Evolutionary conservation across 2,888 invertebrate species (phyloP).

Genomic region (Ectemnius continuus): DNA sequence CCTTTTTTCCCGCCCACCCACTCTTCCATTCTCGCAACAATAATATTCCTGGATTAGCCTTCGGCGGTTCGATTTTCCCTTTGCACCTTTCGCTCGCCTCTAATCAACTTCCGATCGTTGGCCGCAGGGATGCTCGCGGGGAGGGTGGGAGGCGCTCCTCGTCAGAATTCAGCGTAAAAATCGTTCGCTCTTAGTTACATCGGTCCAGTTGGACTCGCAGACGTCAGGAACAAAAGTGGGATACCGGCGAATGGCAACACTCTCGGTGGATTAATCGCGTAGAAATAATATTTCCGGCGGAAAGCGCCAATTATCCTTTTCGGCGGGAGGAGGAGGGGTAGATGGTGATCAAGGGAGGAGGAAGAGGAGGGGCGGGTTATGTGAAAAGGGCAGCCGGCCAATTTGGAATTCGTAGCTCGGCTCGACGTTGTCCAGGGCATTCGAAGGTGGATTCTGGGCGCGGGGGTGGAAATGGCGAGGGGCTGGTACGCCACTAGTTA

Average conservation of each 20-base stretch:
- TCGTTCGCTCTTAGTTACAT: too few relatives aligned
- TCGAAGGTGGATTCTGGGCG: too few relatives aligned
- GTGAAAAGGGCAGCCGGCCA: constrained; percentile 3
- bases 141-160: too few relatives aligned
- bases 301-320: background rate
- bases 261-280: background rate
- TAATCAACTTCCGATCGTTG: constrained; percentile 14
- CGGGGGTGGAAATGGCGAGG: background rate
- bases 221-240: too few relatives aligned
- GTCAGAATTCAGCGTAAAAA: too few relatives aligned
- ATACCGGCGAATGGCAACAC: background rate
- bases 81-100: background rate
- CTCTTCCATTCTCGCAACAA: constrained; percentile 6
- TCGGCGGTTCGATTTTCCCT: constrained; percentile 8
- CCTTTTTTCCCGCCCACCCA: background rate
- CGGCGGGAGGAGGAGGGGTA: background rate
- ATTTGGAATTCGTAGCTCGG: background rate
- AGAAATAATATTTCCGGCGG: background rate
- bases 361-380: too few relatives aligned
- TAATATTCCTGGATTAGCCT: constrained; percentile 26
- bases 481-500: background rate
- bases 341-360: background rate
- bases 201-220: too few relatives aligned
- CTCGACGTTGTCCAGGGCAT: background rate
- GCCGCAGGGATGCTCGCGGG: background rate